phyloP scores from a whole-genome alignment of 2,113 vertebrate species.

The Odocoileus hemionus region DNA sequence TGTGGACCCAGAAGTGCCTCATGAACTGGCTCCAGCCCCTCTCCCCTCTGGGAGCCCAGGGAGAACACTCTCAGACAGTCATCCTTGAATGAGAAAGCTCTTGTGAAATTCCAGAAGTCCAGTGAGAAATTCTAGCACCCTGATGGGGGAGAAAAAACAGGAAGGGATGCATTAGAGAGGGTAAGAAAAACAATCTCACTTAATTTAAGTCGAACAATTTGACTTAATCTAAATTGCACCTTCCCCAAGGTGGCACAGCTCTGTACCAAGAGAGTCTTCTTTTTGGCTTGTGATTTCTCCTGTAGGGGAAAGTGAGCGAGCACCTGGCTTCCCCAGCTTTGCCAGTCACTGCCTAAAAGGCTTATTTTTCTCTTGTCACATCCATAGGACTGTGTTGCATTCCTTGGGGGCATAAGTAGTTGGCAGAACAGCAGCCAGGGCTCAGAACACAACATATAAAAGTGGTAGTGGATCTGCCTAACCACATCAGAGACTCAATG shows the following conservation, averaged over 20 bases:
- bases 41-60: background rate
- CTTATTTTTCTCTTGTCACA: background rate
- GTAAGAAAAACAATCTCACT: background rate
- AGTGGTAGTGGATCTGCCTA: background rate
- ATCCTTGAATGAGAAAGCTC: background rate
- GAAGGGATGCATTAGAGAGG: background rate
- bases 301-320: background rate
- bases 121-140: background rate
- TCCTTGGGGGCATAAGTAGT: too few relatives aligned
- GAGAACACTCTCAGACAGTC: background rate
- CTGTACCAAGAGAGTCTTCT: background rate
- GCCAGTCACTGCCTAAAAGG: background rate
- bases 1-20: background rate
- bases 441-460: background rate
- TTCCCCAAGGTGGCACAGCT: background rate
- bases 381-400: background rate
- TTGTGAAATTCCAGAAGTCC: background rate
- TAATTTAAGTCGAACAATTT: background rate
- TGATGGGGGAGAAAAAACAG: background rate
- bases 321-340: background rate
- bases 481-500: background rate
- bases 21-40: background rate
- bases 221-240: background rate
- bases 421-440: background rate
- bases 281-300: background rate